Percentiles rank a stretch among this genome's conserved stretches.
These are phyloP conservation scores for Patiria miniata DNA, from an alignment of 35 echinoderm and acorn worm genomes.

Conservation along the genomic window DNA sequence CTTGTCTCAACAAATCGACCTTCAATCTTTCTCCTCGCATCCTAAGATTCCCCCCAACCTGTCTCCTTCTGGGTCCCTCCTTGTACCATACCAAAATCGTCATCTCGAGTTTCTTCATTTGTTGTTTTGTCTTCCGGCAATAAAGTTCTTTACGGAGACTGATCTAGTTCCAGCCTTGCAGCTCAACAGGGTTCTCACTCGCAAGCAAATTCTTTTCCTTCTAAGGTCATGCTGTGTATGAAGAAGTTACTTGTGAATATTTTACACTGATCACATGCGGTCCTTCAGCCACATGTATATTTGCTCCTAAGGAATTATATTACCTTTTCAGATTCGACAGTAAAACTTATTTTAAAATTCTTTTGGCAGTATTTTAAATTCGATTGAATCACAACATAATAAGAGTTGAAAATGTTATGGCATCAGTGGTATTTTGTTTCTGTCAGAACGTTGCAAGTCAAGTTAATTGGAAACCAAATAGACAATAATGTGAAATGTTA, in stretches of 20 bases:
- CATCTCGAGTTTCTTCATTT: not conserved
- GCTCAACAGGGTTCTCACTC: conserved; percentile 13
- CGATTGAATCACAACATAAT: no score
- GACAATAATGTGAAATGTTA: no score
- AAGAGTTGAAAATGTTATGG: no score
- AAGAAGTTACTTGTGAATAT: conserved; percentile 10
- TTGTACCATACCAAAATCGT: not conserved
- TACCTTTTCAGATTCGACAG: no score
- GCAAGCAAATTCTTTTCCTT: not conserved
- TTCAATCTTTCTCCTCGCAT: not conserved
- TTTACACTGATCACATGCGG: not conserved
- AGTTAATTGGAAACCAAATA: no score
- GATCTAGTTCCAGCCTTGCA: conserved; percentile 9
- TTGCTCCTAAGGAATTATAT: no score
- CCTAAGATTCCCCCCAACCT: not conserved
- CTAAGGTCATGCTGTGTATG: not conserved
- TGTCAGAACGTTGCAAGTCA: no score
- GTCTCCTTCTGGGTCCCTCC: not conserved
- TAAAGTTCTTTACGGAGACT: not conserved
- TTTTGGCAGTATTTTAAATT: no score
- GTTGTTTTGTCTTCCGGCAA: not conserved
- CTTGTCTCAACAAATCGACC: not conserved
- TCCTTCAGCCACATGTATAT: not conserved
- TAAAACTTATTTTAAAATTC: no score
- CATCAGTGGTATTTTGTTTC: no score